phyloP scores from a whole-genome alignment of 2,888 invertebrate genomes.

The Carpatolechia fugitivella region DNA sequence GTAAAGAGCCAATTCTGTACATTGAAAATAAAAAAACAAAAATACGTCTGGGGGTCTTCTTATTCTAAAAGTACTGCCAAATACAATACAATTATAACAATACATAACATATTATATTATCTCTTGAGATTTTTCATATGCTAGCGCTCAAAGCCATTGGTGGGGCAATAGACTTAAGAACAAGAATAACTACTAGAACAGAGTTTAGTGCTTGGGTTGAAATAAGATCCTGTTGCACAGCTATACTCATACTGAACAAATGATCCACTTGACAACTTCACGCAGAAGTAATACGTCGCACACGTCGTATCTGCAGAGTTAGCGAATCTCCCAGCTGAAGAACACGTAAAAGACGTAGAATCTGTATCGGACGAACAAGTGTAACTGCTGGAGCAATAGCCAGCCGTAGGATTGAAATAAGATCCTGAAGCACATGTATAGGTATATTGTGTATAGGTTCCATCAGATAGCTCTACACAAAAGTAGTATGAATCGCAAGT shows the following conservation, averaged over 20 bases:
- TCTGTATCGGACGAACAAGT: constrained; percentile 41
- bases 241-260: constrained; percentile 53
- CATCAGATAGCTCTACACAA: constrained; percentile 49
- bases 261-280: constrained; percentile 40
- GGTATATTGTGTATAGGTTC: constrained; percentile 43
- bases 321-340: constrained; percentile 57
- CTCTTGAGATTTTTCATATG: too few species aligned
- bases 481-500: constrained; percentile 61
- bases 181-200: constrained; percentile 57
- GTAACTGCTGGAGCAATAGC: constrained; percentile 50
- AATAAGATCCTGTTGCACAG: constrained; percentile 61
- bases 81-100: too few species aligned
- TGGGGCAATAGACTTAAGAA: too few species aligned
- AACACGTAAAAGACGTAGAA: constrained; percentile 47
- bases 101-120: too few species aligned
- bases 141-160: too few species aligned
- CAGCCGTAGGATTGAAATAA: constrained; percentile 53
- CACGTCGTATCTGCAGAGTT: constrained; percentile 59
- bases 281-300: constrained; percentile 60
- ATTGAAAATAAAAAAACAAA: too few species aligned
- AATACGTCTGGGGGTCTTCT: too few species aligned
- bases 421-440: constrained; percentile 66
- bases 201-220: constrained; percentile 47
- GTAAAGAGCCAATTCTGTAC: too few species aligned
- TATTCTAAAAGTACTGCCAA: too few species aligned